phyloP scores from a whole-genome alignment of 2,888 invertebrate species.

The Synergus gifuensis region DNA sequence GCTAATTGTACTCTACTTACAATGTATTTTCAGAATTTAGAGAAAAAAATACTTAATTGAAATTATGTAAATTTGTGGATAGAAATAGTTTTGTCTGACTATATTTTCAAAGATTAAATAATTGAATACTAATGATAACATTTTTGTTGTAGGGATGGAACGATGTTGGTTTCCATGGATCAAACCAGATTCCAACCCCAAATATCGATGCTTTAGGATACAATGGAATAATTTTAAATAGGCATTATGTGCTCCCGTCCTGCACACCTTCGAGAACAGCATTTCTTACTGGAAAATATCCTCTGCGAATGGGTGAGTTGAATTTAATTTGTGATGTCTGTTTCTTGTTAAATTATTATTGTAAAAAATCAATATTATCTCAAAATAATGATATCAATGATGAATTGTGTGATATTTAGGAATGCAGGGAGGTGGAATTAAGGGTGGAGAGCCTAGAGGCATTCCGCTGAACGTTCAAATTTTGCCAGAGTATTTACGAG shows the following conservation, averaged over 20 bases:
- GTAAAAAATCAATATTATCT: background rate
- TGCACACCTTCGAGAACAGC: constrained; percentile 92
- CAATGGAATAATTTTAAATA: constrained; percentile 90
- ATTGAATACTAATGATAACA: background rate
- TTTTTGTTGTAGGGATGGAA: constrained; percentile 86
- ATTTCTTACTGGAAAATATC: constrained; percentile 91
- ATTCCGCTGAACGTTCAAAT: constrained; percentile 79
- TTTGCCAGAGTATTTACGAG: constrained; percentile 79
- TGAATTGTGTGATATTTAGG: constrained; percentile 70
- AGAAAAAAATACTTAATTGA: background rate
- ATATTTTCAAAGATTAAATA: constrained; percentile 18
- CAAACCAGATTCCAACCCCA: constrained; percentile 91
- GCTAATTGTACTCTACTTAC: constrained; percentile 12
- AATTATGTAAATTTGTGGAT: background rate
- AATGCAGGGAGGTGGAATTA: constrained; percentile 80
- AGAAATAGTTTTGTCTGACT: background rate
- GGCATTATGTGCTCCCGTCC: constrained; percentile 91
- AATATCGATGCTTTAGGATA: constrained; percentile 93
- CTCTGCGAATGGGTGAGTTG: constrained; percentile 82
- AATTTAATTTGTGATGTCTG: background rate
- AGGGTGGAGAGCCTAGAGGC: constrained; percentile 79
- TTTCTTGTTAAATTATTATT: background rate
- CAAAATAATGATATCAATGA: constrained; percentile 14
- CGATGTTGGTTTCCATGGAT: constrained; percentile 94
- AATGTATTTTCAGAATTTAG: background rate